Percentiles rank a stretch among this genome's conserved stretches.
Evolutionary conservation across 2,113 vertebrate species (phyloP).

Genomic region (Gambusia affinis): DNA sequence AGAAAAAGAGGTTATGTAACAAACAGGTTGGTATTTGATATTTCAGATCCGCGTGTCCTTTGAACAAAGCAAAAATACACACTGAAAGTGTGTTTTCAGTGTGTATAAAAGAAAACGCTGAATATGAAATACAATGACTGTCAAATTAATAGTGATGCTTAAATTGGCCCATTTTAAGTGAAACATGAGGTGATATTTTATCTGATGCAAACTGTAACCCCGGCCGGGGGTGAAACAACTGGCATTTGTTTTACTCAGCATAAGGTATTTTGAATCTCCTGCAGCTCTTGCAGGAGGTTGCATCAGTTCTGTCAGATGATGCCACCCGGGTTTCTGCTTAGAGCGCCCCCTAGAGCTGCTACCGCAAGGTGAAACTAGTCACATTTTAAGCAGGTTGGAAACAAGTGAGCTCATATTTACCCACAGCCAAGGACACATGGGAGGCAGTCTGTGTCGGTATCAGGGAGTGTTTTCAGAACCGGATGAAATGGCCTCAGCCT

Average conservation of each 20-base stretch:
- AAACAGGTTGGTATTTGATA: background rate
- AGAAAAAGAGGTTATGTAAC: slow-evolving; percentile 46
- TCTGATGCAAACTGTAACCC: background rate
- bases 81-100: background rate
- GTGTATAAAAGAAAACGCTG: background rate
- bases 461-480: slow-evolving; percentile 28
- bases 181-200: background rate
- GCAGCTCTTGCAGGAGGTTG: slow-evolving; percentile 70
- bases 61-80: background rate
- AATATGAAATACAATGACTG: background rate
- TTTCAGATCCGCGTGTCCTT: background rate
- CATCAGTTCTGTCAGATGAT: slow-evolving; percentile 57
- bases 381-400: slow-evolving; percentile 17
- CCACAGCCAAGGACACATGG: slow-evolving; percentile 53
- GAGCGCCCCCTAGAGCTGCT: slow-evolving; percentile 13
- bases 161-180: background rate
- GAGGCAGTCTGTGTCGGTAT: slow-evolving; percentile 31
- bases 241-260: slow-evolving; percentile 23
- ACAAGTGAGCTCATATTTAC: slow-evolving; percentile 52
- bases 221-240: background rate
- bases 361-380: slow-evolving; percentile 32
- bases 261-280: slow-evolving; percentile 16
- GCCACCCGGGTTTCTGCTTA: background rate
- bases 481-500: slow-evolving; percentile 36
- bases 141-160: too few species aligned